These are phyloP conservation scores for Ianthella basta DNA, from an alignment of 37 sponge, comb jelly and placozoan species.

Conservation along the genomic window DNA sequence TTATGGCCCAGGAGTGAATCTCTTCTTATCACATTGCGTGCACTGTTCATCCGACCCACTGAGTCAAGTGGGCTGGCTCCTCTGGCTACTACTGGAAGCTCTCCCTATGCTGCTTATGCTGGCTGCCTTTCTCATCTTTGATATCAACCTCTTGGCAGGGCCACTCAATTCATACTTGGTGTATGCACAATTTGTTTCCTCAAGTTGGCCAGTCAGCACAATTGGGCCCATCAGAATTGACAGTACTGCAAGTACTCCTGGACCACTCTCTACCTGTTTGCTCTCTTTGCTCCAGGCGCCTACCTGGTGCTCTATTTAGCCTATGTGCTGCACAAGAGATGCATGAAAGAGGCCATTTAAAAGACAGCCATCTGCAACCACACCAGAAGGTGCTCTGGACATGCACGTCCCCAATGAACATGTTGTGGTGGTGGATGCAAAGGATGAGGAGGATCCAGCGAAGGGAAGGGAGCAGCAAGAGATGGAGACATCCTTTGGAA, in stretches of 20 bases:
- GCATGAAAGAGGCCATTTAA: too few relatives aligned
- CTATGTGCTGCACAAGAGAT: too few relatives aligned
- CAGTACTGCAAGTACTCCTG: not conserved
- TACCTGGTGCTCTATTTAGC: too few relatives aligned
- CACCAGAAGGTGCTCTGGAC: too few relatives aligned
- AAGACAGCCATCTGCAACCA: too few relatives aligned
- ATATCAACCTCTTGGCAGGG: constrained; percentile 10
- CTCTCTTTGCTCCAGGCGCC: too few relatives aligned
- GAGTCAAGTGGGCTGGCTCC: constrained; percentile 28
- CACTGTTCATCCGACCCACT: constrained; percentile 7
- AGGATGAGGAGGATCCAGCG: too few relatives aligned
- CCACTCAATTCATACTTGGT: constrained; percentile 18
- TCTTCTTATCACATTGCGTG: constrained; percentile 20
- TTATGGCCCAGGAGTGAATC: constrained; percentile 15
- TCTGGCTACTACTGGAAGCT: constrained; percentile 14
- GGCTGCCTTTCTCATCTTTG: not conserved
- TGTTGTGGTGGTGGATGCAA: too few relatives aligned
- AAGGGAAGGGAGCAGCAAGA: too few relatives aligned
- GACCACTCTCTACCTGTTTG: too few relatives aligned
- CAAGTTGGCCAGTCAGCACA: not conserved
- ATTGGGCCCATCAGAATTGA: not conserved
- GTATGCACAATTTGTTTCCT: constrained; percentile 2
- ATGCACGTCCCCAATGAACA: too few relatives aligned
- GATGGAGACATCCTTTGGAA: too few relatives aligned
- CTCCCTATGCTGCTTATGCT: not conserved